Evolutionary conservation across 2,888 invertebrate genomes (phyloP), one percentile per base, ranked within the genome.

Genomic region (Coleophora deauratella): DNA sequence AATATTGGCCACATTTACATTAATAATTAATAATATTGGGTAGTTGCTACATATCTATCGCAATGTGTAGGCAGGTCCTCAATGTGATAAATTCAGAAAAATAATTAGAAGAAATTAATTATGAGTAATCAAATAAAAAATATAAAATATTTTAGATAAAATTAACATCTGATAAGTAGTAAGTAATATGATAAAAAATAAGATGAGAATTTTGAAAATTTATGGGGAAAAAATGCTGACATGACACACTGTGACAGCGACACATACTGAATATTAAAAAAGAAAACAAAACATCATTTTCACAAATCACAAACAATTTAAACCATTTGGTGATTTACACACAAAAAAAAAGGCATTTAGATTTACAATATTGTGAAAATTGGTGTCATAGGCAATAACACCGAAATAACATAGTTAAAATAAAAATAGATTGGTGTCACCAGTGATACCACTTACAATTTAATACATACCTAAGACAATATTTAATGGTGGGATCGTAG

Each of bases 401-500:
- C 68, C n/a, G n/a, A n/a, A n/a, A 72, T 69, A 70, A 66, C 48
- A 66, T 73, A 59, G 63, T 64, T n/a, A n/a, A n/a, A 60, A 65
- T 68, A 66, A 70, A 65, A 66, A 54, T 56, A 61, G 47, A 58
- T 69, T 64, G 72, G 75, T 72, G 71, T 77, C 72, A 72, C 59
- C 65, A 59, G 69, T 64, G 72, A 77, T 71, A 76, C 72, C 78
- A 74, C 77, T 74, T 77, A 79, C 52, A 66, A 72, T 73, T 75
- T 81, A 82, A 73, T 21, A n/a, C 6, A 21, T 76, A 78, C 81
- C 80, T 80, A n/a, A n/a, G n/a, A 84, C 70, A 80, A 72, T 81
- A 82, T 77, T 82, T 68, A 74, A 82, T 85, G 85, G 85, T 85
- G 85, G 85, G 85, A 82, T 84, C 76, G 73, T 77, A 84, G 72